Evolutionary conservation across 2,797 vertebrate species (phyloP).

Genomic region (Spinibarbus caldwelli): DNA sequence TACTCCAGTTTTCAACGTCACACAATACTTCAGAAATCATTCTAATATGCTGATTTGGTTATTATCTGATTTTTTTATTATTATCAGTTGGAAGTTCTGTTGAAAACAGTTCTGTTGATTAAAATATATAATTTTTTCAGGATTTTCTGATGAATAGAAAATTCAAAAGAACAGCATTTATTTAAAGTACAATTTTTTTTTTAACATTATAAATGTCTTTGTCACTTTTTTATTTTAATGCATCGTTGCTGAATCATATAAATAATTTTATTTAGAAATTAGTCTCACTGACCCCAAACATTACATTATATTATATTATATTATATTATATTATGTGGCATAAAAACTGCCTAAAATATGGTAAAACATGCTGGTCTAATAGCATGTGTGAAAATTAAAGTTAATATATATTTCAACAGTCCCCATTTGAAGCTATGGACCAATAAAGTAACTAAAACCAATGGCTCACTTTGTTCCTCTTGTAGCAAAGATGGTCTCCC

Average conservation of each 20-base stretch:
- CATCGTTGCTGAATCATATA: background rate
- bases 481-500: slow-evolving; percentile 93
- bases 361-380: too few relatives aligned
- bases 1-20: background rate
- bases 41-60: background rate
- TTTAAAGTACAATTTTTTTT: background rate
- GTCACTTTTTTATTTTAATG: background rate
- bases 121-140: too few relatives aligned
- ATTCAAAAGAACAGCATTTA: background rate
- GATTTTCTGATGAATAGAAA: background rate
- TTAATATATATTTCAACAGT: too few relatives aligned
- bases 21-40: background rate
- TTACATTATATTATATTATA: too few relatives aligned
- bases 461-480: slow-evolving; percentile 91
- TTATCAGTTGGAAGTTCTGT: too few relatives aligned
- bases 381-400: too few relatives aligned
- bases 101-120: background rate
- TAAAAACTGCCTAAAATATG: too few relatives aligned
- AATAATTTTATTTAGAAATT: background rate
- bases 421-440: too few relatives aligned
- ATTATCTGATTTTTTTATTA: too few relatives aligned
- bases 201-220: background rate
- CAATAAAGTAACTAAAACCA: background rate
- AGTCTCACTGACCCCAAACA: background rate
- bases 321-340: too few relatives aligned